Evolutionary conservation across 2,888 invertebrate genomes (phyloP), one percentile per base, ranked within the genome.

Genomic region (Cryptosula pallasiana): DNA sequence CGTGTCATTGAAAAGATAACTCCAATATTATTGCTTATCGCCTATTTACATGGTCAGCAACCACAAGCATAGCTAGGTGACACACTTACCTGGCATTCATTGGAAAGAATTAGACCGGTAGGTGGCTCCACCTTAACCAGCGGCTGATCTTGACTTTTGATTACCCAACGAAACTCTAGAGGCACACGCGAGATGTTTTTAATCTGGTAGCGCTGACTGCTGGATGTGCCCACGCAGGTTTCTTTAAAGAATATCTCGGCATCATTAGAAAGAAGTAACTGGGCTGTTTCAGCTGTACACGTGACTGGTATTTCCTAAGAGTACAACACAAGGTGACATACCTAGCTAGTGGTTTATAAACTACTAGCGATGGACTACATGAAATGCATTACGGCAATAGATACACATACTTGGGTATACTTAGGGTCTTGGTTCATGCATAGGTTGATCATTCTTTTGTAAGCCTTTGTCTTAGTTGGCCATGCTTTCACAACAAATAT

Each of bases 181-280:
- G 83, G 82, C 35, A 82, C 81, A 32, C 83, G 77, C 1, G 82
- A 81, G 36, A 80, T 75, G 73, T 83, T 84, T 73, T 79, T 81
- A 73, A 83, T 80, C 69, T 75, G 76, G 76, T 83, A 84, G 16
- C 76, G 73, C n/a, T 80, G 77, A 23, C 73, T 73, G 0, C 81
- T 79, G 1, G 77, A 75, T 1, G 82, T 81, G 27, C 83, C 82
- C 0, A 81, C 74, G 75, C 83, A 83, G 1, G 84, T 84, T 2
- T 82, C 83, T 71, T 82, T 82, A 76, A 84, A 82, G 78, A 77
- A 83, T 76, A 84, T 75, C 71, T 76, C 78, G 36, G 81, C 83
- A 27, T 81, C 76, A 20, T 79, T 79, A 25, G 83, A 83, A 29
- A 84, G 75, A 55, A 80, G 57, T 1, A 83, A 78, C 35, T 79